Conservation (phyloP, 2,113 vertebrate species). For the Cheirogaleus medius region DNA sequence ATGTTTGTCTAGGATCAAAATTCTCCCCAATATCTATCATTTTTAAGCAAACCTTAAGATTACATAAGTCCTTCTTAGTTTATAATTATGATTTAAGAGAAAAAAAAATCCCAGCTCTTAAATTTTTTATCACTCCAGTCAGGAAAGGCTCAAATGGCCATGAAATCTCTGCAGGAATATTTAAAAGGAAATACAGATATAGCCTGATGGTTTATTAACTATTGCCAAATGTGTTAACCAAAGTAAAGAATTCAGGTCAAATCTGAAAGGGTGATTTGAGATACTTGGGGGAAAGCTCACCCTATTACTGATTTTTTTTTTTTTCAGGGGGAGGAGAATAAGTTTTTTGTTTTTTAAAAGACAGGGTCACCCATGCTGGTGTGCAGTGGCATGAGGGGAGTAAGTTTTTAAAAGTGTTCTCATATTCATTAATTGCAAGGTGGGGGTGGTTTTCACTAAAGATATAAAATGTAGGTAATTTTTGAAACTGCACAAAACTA, state of each 20-base stretch:
- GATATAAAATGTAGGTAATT: not conserved
- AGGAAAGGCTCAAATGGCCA: not conserved
- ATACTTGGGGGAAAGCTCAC: not conserved
- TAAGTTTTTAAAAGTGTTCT: not conserved
- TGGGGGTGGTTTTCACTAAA: not conserved
- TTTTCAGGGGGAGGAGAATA: not conserved
- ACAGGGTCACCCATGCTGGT: no score
- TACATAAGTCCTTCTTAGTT: not conserved
- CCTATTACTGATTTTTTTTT: not conserved
- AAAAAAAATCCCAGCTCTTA: not conserved
- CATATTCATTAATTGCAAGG: not conserved
- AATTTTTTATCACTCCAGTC: not conserved
- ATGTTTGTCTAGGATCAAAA: not conserved
- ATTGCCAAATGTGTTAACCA: not conserved
- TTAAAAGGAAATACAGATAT: not conserved
- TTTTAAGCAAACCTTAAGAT: not conserved
- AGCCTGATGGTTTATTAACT: not conserved
- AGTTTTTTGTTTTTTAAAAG: not conserved
- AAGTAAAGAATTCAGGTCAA: not conserved
- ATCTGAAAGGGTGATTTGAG: not conserved
- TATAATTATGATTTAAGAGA: not conserved
- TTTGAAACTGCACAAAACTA: not conserved
- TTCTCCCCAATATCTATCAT: not conserved
- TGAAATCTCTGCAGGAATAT: not conserved
- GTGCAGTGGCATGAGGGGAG: no score